A percentile compares a stretch with the other conserved stretches of the same genome.
Conservation (phyloP, 2,113 vertebrate genomes). For the Perca flavescens region DNA sequence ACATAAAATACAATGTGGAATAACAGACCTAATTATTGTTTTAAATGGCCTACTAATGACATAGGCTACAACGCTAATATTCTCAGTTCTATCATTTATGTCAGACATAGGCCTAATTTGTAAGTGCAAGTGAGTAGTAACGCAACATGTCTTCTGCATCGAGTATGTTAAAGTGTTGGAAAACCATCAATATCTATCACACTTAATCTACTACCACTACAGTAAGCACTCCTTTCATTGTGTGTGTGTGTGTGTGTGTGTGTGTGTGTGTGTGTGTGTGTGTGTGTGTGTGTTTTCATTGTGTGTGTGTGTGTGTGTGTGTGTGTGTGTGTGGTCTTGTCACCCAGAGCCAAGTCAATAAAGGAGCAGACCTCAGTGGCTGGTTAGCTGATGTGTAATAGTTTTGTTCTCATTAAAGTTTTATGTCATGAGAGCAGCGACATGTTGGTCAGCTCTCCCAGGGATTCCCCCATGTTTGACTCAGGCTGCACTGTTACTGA, state of each 20-base stretch:
- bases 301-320: conserved; percentile 10
- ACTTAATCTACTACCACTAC: conserved; percentile 48
- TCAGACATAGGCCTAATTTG: neutral
- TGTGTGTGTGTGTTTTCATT: neutral
- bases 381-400: conserved; percentile 61
- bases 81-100: neutral
- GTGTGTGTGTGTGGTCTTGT: conserved; percentile 60
- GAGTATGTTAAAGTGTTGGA: conserved; percentile 39
- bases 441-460: conserved; percentile 40
- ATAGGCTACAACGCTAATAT: conserved; percentile 4
- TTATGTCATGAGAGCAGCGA: conserved; percentile 74
- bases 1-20: neutral
- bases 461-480: conserved; percentile 40
- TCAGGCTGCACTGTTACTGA: conserved; percentile 49
- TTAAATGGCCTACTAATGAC: conserved; percentile 23
- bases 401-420: conserved; percentile 87
- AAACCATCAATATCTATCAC: conserved; percentile 58
- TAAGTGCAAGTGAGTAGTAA: neutral
- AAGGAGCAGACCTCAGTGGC: conserved; percentile 48
- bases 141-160: conserved; percentile 18
- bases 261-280: neutral
- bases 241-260: neutral
- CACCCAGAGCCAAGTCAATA: conserved; percentile 65
- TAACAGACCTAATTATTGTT: conserved; percentile 49
- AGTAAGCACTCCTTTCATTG: conserved; percentile 8